phyloP scores from a whole-genome alignment of 2,113 vertebrate genomes.

The Corydoras maculifer region DNA sequence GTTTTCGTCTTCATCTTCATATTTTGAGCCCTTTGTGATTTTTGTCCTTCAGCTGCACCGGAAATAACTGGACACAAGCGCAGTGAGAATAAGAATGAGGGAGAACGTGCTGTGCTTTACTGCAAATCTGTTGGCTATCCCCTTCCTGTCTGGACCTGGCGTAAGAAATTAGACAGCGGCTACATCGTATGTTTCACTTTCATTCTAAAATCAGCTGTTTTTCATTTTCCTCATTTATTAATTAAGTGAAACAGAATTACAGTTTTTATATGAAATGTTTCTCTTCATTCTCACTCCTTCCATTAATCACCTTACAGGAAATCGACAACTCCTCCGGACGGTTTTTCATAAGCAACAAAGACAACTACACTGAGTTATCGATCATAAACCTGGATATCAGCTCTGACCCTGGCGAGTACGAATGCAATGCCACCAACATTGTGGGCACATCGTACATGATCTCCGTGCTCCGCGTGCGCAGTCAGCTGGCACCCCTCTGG shows the following conservation, averaged over 20 bases:
- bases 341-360: constrained; percentile 81
- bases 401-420: constrained; percentile 83
- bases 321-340: constrained; percentile 79
- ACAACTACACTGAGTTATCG: constrained; percentile 87
- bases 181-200: constrained; percentile 63
- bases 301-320: constrained; percentile 59
- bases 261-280: too few species aligned
- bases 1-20: too few species aligned
- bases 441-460: constrained; percentile 62
- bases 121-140: constrained; percentile 94
- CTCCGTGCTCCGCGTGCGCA: constrained; percentile 89
- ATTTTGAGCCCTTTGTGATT: not conserved
- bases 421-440: constrained; percentile 87
- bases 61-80: constrained; percentile 89
- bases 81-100: constrained; percentile 96
- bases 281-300: not conserved
- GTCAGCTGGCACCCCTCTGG: constrained; percentile 90
- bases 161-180: constrained; percentile 66
- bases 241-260: too few species aligned
- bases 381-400: constrained; percentile 81
- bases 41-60: constrained; percentile 69
- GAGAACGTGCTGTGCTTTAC: constrained; percentile 81
- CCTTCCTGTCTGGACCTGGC: constrained; percentile 84
- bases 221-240: too few species aligned
- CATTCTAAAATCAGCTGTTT: not conserved